phyloP scores from a whole-genome alignment of 2,888 invertebrate species.

The Lasius platythorax region DNA sequence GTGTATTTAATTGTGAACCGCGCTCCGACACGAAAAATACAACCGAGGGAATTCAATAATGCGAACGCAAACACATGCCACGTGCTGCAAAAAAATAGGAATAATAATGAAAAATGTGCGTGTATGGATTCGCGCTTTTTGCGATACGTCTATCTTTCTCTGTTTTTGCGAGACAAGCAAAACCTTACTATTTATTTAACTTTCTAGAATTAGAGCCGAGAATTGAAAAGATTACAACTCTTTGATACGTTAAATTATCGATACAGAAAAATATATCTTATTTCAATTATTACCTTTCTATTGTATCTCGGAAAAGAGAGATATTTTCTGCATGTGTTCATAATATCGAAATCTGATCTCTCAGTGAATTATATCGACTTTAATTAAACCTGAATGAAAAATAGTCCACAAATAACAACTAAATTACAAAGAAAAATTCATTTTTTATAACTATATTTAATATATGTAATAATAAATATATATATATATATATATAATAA shows the following conservation, averaged over 20 bases:
- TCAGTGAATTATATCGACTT: neutral
- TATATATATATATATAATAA: too few species aligned
- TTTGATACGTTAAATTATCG: neutral
- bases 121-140: slow-evolving; percentile 21
- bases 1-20: slow-evolving; percentile 21
- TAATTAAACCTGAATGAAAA: neutral
- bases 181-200: slow-evolving; percentile 25
- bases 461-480: too few species aligned
- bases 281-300: slow-evolving; percentile 19
- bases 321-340: neutral
- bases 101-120: slow-evolving; percentile 30
- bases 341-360: slow-evolving; percentile 13
- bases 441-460: neutral
- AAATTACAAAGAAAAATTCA: neutral
- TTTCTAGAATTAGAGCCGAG: neutral
- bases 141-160: neutral
- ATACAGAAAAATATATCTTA: slow-evolving; percentile 5
- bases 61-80: slow-evolving; percentile 32
- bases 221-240: neutral
- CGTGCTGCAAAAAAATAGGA: slow-evolving; percentile 27
- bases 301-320: neutral
- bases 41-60: slow-evolving; percentile 38
- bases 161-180: slow-evolving; percentile 17
- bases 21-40: slow-evolving; percentile 2
- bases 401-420: neutral